phyloP scores from a whole-genome alignment of 2,888 invertebrate genomes.

The Chalcosyrphus nemorum region DNA sequence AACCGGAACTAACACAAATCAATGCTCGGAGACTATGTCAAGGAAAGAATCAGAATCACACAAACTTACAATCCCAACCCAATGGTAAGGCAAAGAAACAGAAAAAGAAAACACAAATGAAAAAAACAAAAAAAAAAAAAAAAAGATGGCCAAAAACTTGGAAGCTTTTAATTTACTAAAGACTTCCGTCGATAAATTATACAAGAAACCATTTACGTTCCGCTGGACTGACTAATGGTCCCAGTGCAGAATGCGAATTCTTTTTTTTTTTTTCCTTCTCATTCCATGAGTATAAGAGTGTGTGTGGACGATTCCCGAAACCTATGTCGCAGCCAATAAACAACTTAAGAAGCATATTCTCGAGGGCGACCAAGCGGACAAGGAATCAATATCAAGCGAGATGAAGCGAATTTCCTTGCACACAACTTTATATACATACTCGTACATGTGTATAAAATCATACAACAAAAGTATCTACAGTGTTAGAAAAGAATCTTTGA shows the following conservation, averaged over 20 bases:
- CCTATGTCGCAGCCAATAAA: constrained; percentile 73
- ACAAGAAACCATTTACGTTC: constrained; percentile 71
- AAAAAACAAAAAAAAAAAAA: background rate
- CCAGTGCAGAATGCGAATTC: constrained; percentile 66
- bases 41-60: constrained; percentile 18
- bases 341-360: constrained; percentile 71
- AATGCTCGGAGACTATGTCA: constrained; percentile 57
- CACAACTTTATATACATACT: too few relatives aligned
- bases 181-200: constrained; percentile 73
- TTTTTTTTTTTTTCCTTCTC: constrained; percentile 8
- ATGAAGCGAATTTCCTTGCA: constrained; percentile 34
- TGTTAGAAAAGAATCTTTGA: constrained; percentile 20
- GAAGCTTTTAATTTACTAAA: constrained; percentile 73
- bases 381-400: constrained; percentile 63
- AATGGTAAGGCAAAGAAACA: background rate
- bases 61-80: constrained; percentile 16
- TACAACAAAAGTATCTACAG: constrained; percentile 10
- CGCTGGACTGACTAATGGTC: constrained; percentile 70
- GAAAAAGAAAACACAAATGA: constrained; percentile 5
- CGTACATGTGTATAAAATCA: too few relatives aligned
- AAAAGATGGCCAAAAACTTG: constrained; percentile 66
- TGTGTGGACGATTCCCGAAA: constrained; percentile 35
- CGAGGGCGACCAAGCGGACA: constrained; percentile 69
- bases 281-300: background rate
- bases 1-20: constrained; percentile 69